phyloP scores from a whole-genome alignment of 2,113 vertebrate genomes.

The Pterocles burchelli region DNA sequence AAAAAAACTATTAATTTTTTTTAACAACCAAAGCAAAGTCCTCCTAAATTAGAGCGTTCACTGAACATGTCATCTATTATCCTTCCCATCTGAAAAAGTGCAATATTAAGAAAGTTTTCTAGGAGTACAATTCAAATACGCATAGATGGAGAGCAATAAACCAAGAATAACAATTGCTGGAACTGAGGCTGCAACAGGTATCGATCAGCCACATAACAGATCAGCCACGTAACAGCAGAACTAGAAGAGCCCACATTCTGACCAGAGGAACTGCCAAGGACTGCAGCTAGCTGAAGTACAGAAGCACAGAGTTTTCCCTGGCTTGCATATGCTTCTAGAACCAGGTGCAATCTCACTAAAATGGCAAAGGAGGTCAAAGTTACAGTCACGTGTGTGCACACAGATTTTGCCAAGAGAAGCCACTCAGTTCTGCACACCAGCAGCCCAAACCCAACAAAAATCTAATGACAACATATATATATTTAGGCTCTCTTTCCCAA shows the following conservation, averaged over 20 bases:
- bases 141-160: neutral
- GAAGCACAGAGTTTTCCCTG: neutral
- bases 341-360: neutral
- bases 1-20: neutral
- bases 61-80: neutral
- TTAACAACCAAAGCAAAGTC: neutral
- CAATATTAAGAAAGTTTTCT: neutral
- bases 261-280: neutral
- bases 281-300: neutral
- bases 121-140: neutral
- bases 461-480: neutral
- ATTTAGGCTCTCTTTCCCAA: neutral
- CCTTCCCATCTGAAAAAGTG: neutral
- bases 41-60: neutral
- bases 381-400: neutral
- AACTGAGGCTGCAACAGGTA: neutral
- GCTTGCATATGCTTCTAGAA: neutral
- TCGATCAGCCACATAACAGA: neutral
- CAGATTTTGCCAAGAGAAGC: neutral
- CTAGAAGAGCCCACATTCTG: neutral
- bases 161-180: neutral
- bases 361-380: neutral
- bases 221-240: neutral
- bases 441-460: neutral
- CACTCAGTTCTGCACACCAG: neutral